Base-by-base conservation (phyloP, 2,888 invertebrate genomes). In the Caenorhabditis zanzibari region DNA sequence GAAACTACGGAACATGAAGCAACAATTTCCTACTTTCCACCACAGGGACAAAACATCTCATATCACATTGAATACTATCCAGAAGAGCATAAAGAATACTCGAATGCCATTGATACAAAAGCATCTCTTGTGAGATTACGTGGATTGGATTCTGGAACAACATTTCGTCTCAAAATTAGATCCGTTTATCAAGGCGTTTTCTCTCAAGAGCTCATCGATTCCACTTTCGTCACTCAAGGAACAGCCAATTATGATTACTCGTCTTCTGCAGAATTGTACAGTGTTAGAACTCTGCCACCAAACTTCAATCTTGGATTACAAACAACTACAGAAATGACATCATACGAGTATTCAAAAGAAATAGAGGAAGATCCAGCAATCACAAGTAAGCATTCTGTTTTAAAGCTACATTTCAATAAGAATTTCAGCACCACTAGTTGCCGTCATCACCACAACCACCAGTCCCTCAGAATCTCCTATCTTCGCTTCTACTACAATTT, bases 41-140 rank as follows among this genome's bases (percentile, higher is more conserved):
- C 91, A 9, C 85, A 86, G 49, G 86, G 88, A 24, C 82, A 81
- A 14, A 84, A 85, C 16, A 85, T 88, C 49, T 79, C 81, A 10
- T 88, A 81, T 66, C 81, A 86, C 26, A 77, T 88, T 22, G 90
- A 91, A 71, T 91, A 91, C 75, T 88, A 85, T 72, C 90, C 90
- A 14, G 86, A 87, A 58, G 88, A 86, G 24, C 89, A 86, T 32
- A 84, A 89, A 68, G 90, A 90, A 56, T 88, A 88, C 44, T 80
- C 90, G 12, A 90, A 88, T 80, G 85, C 86, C 63, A 85, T 91
- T 35, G 91, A 91, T 76, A 90, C 91, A n/a, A 88, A 88, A 58
- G 86, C 89, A 12, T 87, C 86, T 1, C 82, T 89, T 14, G 87
- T 91, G 14, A 73, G 87, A 28, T 69, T 91, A 14, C 83, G 89